Conservation (phyloP, 2,113 vertebrate genomes). For the Callaeas wilsoni region DNA sequence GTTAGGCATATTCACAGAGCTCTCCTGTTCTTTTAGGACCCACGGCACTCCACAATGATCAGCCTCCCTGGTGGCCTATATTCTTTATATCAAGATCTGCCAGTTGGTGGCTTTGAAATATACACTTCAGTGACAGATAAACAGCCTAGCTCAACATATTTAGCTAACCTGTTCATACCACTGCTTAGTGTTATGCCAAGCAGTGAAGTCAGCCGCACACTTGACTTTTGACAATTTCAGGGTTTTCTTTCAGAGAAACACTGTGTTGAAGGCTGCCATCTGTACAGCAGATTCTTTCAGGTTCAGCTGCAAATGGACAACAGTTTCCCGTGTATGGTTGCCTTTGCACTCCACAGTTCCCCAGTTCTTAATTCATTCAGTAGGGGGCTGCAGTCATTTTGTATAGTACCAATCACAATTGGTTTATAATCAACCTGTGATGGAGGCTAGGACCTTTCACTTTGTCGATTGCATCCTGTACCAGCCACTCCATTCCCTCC, state of each 20-base stretch:
- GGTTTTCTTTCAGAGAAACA: neutral
- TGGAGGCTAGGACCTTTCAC: neutral
- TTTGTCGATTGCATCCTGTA: neutral
- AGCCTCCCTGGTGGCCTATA: neutral
- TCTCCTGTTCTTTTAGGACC: neutral
- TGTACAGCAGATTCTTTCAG: neutral
- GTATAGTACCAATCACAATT: neutral
- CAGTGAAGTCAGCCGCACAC: neutral
- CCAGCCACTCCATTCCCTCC: neutral
- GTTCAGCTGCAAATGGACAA: neutral
- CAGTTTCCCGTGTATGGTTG: rapidly evolving
- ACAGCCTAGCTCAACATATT: neutral
- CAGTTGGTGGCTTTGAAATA: neutral
- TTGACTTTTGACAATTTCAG: neutral
- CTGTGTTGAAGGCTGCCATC: neutral
- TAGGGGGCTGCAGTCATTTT: neutral
- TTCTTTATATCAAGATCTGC: neutral
- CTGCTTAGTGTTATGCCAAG: neutral
- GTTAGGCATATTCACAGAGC: neutral
- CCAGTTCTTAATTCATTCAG: neutral
- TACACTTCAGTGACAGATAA: neutral
- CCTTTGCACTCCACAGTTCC: rapidly evolving
- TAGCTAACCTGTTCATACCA: neutral
- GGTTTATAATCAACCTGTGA: neutral
- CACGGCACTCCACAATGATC: rapidly evolving